phyloP scores from a whole-genome alignment of 2,797 vertebrate species.

The Neoniphon sammara region DNA sequence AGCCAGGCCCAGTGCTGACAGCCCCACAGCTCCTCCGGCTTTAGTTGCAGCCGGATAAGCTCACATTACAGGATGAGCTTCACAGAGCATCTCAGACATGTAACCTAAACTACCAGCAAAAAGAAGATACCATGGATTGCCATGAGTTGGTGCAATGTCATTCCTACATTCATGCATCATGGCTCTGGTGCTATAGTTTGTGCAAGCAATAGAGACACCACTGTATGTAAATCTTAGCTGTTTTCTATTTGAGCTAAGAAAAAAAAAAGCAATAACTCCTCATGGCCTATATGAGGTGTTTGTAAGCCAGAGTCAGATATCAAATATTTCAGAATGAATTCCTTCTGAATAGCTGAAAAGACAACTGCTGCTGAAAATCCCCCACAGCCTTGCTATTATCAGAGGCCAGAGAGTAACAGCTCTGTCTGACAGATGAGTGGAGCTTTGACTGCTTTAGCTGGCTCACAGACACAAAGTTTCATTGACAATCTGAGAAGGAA shows the following conservation, averaged over 20 bases:
- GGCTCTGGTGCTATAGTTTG: too few species aligned
- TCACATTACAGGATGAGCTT: conserved; percentile 60
- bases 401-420: conserved; percentile 53
- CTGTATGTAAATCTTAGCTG: not conserved
- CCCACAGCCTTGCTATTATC: conserved; percentile 53
- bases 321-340: conserved; percentile 51
- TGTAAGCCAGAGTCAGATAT: conserved; percentile 16
- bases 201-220: too few species aligned
- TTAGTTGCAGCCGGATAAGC: conserved; percentile 62
- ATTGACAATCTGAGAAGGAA: conserved; percentile 73
- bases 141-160: conserved; percentile 26
- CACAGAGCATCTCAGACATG: conserved; percentile 52
- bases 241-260: not conserved
- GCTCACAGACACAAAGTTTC: conserved; percentile 70
- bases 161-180: not conserved
- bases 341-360: conserved; percentile 36
- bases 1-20: conserved; percentile 53
- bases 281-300: not conserved
- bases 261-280: not conserved
- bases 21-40: conserved; percentile 62
- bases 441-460: conserved; percentile 56
- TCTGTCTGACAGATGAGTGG: conserved; percentile 66
- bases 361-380: conserved; percentile 28
- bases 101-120: conserved; percentile 61
- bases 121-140: conserved; percentile 24